Base-by-base conservation (phyloP, 92 coral and sea anemone species). In the Epizoanthus stellaris region DNA sequence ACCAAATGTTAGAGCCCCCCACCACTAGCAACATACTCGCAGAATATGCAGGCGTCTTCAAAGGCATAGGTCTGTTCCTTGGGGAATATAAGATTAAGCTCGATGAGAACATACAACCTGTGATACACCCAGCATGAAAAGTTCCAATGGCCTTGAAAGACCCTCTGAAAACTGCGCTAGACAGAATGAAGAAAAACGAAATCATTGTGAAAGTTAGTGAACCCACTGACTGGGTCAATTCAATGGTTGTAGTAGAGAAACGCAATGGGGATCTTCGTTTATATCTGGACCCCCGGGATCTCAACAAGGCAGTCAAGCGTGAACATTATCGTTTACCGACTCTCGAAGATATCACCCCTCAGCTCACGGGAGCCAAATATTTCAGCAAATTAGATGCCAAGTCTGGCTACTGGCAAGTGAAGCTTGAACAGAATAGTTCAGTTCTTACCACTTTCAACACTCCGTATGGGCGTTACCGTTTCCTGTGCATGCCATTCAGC, bases 291-390 rank as follows among this genome's bases (percentile, higher is more conserved):
- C 91, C 85, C 6, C 57, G 85, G 54, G 85, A 88, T 12, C 45
- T 88, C 45, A 88, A 88, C 40, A 16, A 36, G 16, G 67, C 86
- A 0, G 45, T 88, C 4, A 82, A 30, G 77, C 25, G 87, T 15
- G 85, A 88, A 40, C 87, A 83, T 39, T 82, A 75, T 43, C 80
- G 13, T 12, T 45, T 87, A 19, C 83, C 83, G 10, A 67, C 90
- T 10, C 60, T 84, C 6, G 87, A 84, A 5, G 82, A 84, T 21
- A 17, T 73, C 12, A 84, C 81, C 4, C 42, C 73, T 21, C 14
- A 54, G 68, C 14, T 87, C 7, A 63, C 45, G 0, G 81, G 70
- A 34, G 81, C 87, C 16, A 49, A 60, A 21, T 83, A 1, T 23
- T 58, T 86, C 6, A 79, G 79, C 43, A 67, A 76, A 34, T 34